These are phyloP conservation scores for Lochmaea crataegi DNA, from an alignment of 2,888 invertebrate genomes.

Conservation along the genomic window DNA sequence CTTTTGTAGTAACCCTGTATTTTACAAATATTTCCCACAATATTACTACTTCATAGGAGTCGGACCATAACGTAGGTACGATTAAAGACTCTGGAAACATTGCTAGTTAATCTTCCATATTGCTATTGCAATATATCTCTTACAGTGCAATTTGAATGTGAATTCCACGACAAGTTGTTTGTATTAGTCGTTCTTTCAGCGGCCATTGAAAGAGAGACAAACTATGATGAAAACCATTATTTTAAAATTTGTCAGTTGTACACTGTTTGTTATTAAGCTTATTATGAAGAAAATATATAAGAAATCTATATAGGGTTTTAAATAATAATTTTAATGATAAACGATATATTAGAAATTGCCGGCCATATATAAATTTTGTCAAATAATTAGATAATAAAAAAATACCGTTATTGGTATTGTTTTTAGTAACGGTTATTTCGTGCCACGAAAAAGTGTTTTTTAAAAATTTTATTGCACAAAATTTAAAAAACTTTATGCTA, in stretches of 20 bases:
- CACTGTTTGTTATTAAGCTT: slow-evolving; percentile 16
- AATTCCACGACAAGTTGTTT: no score
- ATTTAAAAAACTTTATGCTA: not conserved
- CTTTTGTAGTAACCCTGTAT: no score
- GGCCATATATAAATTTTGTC: slow-evolving; percentile 52
- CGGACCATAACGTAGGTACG: no score
- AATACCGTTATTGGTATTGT: slow-evolving; percentile 30
- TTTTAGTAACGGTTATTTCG: slow-evolving; percentile 23
- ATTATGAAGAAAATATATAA: slow-evolving; percentile 12
- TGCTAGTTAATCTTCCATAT: no score
- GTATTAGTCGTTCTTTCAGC: no score
- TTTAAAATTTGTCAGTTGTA: slow-evolving; percentile 9
- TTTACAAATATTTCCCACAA: no score
- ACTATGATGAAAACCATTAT: not conserved
- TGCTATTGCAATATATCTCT: no score
- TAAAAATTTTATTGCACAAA: not conserved
- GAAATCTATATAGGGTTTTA: slow-evolving; percentile 35
- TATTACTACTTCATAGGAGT: no score
- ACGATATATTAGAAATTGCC: slow-evolving; percentile 52
- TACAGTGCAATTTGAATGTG: no score
- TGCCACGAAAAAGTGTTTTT: slow-evolving; percentile 17
- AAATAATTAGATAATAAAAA: slow-evolving; percentile 36
- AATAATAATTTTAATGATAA: slow-evolving; percentile 39
- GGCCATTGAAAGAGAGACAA: not conserved
- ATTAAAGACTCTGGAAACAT: no score